A percentile compares a stretch with the other conserved stretches of the same genome.
These are phyloP conservation scores for Synchiropus splendidus DNA, from an alignment of 2,113 vertebrate species.

Conservation along the genomic window DNA sequence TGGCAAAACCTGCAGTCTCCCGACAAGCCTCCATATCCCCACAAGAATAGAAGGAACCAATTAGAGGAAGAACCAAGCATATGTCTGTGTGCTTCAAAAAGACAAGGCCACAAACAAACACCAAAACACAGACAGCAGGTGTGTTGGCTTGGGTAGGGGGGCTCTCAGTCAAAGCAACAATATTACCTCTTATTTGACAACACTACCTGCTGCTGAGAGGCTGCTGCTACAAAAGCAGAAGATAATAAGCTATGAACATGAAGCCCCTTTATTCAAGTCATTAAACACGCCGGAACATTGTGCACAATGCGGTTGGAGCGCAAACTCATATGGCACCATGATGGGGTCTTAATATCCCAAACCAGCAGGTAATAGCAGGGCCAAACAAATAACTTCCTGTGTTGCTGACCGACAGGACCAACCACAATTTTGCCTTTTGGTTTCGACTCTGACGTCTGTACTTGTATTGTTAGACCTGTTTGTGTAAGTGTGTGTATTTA, in stretches of 20 bases:
- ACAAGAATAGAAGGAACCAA: slow-evolving; percentile 59
- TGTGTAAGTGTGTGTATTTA: slow-evolving; percentile 22
- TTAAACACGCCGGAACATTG: slow-evolving; percentile 15
- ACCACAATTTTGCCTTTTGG: slow-evolving; percentile 59
- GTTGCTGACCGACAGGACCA: too few relatives aligned
- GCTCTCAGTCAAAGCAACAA: too few relatives aligned
- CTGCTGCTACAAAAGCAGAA: slow-evolving; percentile 8
- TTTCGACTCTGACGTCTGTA: slow-evolving; percentile 49
- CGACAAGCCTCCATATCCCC: slow-evolving; percentile 30
- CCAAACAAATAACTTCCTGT: slow-evolving; percentile 56
- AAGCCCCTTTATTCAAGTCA: slow-evolving; percentile 8
- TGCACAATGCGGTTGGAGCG: too few relatives aligned
- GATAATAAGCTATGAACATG: slow-evolving; percentile 14
- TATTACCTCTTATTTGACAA: slow-evolving; percentile 9
- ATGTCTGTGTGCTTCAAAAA: slow-evolving; percentile 38
- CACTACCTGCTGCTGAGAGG: slow-evolving; percentile 10
- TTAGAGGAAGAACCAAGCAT: slow-evolving; percentile 45
- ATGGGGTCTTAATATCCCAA: slow-evolving; percentile 24
- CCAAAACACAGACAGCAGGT: slow-evolving; percentile 13
- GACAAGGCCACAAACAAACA: slow-evolving; percentile 30
- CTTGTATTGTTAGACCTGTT: too few relatives aligned
- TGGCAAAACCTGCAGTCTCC: slow-evolving; percentile 38
- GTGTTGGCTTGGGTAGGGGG: too few relatives aligned
- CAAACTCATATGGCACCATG: slow-evolving; percentile 19
- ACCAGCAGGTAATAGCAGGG: slow-evolving; percentile 29